phyloP scores from a whole-genome alignment of 2,888 invertebrate genomes.

The Platynereis dumerilii region DNA sequence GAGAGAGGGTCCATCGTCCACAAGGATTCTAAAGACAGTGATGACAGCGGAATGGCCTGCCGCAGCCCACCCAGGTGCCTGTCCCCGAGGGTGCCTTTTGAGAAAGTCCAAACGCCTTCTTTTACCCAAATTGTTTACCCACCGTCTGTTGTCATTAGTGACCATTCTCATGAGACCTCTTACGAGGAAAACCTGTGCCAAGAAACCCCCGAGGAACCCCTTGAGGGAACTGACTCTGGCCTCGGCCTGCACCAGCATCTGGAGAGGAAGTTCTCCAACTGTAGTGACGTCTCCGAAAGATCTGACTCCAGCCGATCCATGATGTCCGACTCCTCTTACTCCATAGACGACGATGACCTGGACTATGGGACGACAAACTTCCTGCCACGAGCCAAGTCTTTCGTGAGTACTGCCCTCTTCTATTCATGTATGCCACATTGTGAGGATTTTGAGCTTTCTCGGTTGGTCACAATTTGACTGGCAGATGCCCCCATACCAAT shows the following conservation, averaged over 20 bases:
- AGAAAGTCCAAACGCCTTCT: constrained; percentile 17
- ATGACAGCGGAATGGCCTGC: neutral
- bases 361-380: too few relatives aligned
- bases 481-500: too few relatives aligned
- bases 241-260: neutral
- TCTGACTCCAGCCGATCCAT: constrained; percentile 9
- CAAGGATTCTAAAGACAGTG: constrained; percentile 11
- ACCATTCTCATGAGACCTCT: constrained; percentile 18
- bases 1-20: too few relatives aligned
- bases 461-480: too few relatives aligned
- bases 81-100: constrained; percentile 14
- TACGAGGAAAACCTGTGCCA: neutral
- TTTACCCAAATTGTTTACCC: constrained; percentile 17
- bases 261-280: constrained; percentile 21
- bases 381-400: too few relatives aligned
- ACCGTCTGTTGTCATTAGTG: constrained; percentile 27
- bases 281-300: constrained; percentile 15
- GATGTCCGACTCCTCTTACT: constrained; percentile 23
- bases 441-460: too few relatives aligned
- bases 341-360: constrained; percentile 21
- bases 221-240: neutral
- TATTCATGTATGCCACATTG: too few relatives aligned
- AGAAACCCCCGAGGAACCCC: neutral
- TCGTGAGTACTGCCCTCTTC: too few relatives aligned
- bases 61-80: neutral